Base-by-base conservation (phyloP, 2,113 vertebrate species). In the Mixornis gularis region DNA sequence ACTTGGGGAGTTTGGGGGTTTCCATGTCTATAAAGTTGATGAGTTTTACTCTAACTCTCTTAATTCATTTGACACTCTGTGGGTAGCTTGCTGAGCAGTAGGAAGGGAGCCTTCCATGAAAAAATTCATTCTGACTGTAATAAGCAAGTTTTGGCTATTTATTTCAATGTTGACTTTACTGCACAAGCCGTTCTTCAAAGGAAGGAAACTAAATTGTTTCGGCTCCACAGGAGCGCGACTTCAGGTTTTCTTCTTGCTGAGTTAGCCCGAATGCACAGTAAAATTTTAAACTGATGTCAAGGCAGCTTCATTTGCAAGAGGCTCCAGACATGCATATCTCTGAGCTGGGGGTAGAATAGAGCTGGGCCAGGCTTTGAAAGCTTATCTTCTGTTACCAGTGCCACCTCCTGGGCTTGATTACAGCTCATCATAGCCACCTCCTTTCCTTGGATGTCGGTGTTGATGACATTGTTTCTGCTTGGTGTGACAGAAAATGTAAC, bases 41-140 rank as follows among this genome's bases (percentile, higher is more conserved):
- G 29, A 1, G 22, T 59, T 60, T 74, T 52, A 4, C 4, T 49
- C 7, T 29, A 34, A 0, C 1, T 22, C 25, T 20, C 4, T 27
- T n/a, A 41, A 40, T 44, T 17, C 0, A 0, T 51, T 49, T 55
- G 63, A 16, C 5, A 0, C 17, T 3, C 0, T 3, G 0, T 15
- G 44, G 20, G 3, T 9, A n/a, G 13, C 40, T 27, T 55, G 32
- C 27, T 49, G 44, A 59, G 81, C 40, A 4, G n/a, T 51, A 17
- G 65, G 34, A 36, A 26, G 44, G 58, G 16, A 41, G 2, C 18
- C 36, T 43, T 53, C 41, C 1, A 0, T 16, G 21, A 40, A 17
- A 2, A 29, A 36, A 17, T 32, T 58, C 1, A 0, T 30, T 49
- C 11, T 25, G 49, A 32, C 53, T 55, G 9, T 7, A 36, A 1